Percentiles rank a stretch among this genome's conserved stretches.
phyloP scores from a whole-genome alignment of 2,797 vertebrate species.

The Amazona finschi region DNA sequence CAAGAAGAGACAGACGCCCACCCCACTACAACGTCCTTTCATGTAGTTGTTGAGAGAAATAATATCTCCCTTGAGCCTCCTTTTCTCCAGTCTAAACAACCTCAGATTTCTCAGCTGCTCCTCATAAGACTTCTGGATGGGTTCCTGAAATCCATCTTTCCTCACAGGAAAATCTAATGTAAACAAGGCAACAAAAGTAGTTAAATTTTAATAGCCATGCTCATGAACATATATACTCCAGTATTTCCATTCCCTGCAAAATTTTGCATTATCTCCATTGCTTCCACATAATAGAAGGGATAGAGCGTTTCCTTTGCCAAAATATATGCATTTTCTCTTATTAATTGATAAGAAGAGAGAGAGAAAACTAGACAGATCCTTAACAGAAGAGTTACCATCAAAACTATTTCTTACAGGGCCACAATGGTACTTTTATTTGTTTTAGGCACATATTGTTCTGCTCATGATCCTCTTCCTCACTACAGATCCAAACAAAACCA shows the following conservation, averaged over 20 bases:
- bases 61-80: neutral
- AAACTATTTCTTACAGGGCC: neutral
- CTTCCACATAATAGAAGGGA: neutral
- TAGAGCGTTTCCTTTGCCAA: neutral
- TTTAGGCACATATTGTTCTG: neutral
- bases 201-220: neutral
- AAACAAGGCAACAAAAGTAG: neutral
- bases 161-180: neutral
- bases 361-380: neutral
- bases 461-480: neutral
- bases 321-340: neutral
- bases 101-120: neutral
- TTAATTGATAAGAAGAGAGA: neutral
- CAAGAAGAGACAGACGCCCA: neutral
- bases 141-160: neutral
- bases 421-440: neutral
- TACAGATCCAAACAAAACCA: neutral
- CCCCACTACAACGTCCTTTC: neutral
- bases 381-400: neutral
- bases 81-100: neutral
- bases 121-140: neutral
- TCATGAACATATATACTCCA: accelerated
- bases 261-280: neutral
- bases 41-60: neutral
- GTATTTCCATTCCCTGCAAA: neutral